These are phyloP conservation scores for Empidonax alnorum DNA, from an alignment of 2,113 vertebrate species.

Conservation along the genomic window DNA sequence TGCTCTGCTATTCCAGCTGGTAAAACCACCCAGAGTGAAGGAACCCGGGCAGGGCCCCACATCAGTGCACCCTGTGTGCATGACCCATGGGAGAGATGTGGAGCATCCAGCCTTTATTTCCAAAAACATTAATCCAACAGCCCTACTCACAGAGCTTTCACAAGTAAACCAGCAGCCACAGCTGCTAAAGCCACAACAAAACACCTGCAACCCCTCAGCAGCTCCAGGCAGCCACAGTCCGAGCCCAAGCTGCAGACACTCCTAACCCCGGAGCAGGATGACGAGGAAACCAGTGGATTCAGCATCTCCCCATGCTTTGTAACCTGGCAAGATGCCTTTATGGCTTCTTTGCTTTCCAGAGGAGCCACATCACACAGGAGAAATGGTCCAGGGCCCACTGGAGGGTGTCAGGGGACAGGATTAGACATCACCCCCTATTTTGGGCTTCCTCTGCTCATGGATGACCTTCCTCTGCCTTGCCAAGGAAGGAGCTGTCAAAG, in stretches of 20 bases:
- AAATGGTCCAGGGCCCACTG: fast-evolving
- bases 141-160: not conserved
- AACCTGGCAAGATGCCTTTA: fast-evolving
- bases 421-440: not conserved
- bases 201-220: not conserved
- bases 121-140: not conserved
- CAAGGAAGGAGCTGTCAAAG: not conserved
- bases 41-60: not conserved
- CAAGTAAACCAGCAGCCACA: not conserved
- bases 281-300: fast-evolving
- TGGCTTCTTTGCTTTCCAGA: not conserved
- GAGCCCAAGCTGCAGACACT: not conserved
- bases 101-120: not conserved
- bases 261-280: not conserved
- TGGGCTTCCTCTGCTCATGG: not conserved
- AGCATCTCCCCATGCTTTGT: not conserved
- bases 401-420: not conserved
- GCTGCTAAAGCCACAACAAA: not conserved
- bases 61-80: fast-evolving
- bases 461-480: not conserved
- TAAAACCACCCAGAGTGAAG: not conserved
- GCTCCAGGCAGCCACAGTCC: not conserved
- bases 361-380: not conserved
- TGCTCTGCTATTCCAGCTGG: fast-evolving
- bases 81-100: fast-evolving